Percentiles rank a stretch among this genome's conserved stretches.
These are phyloP conservation scores for Scolopax mira DNA, from an alignment of 2,113 vertebrate species.

Conservation along the genomic window DNA sequence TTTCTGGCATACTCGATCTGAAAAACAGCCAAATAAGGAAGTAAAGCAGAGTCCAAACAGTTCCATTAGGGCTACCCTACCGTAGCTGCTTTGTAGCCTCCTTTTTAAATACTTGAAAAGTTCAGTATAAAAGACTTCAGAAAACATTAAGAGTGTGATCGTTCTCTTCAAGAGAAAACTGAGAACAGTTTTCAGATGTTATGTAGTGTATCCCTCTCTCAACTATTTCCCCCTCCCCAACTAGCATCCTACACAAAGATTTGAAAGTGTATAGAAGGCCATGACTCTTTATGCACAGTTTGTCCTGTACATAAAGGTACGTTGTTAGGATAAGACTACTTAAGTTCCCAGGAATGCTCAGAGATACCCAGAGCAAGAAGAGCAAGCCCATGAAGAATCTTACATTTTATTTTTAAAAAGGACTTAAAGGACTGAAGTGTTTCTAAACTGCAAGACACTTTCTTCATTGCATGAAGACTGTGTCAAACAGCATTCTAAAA, in stretches of 20 bases:
- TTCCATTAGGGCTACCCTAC: background rate
- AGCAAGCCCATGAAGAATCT: background rate
- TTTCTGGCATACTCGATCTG: conserved; percentile 88
- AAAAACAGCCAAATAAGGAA: conserved; percentile 39
- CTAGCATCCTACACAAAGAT: background rate
- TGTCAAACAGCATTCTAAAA: background rate
- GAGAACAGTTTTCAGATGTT: background rate
- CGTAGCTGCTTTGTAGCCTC: background rate
- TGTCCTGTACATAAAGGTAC: background rate
- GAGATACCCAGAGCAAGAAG: background rate
- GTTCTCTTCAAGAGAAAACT: background rate
- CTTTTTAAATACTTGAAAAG: background rate
- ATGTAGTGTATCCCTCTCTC: background rate
- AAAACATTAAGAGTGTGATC: background rate
- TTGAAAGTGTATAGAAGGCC: background rate
- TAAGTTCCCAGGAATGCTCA: background rate
- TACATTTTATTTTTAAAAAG: background rate
- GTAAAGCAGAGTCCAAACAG: background rate
- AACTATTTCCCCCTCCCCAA: background rate
- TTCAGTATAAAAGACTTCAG: background rate
- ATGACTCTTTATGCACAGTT: background rate
- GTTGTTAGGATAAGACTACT: background rate
- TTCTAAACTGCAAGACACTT: background rate
- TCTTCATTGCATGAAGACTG: background rate
- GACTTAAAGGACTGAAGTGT: background rate